phyloP scores from a whole-genome alignment of 2,113 vertebrate species.

The Gopherus flavomarginatus region DNA sequence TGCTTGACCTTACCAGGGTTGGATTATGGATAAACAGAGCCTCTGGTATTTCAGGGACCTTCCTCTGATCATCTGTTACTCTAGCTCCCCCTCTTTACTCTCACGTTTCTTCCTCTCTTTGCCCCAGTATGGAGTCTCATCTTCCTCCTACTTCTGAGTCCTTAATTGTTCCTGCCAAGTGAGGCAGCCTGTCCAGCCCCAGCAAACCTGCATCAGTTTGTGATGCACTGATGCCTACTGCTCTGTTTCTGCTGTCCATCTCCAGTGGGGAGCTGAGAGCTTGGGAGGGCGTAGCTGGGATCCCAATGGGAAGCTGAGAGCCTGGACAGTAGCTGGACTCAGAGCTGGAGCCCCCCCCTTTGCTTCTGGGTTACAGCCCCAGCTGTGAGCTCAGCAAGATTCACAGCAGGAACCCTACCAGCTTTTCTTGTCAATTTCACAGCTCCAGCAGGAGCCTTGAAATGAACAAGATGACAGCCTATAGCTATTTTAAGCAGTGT shows the following conservation, averaged over 20 bases:
- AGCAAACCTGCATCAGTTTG: background rate
- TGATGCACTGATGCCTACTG: background rate
- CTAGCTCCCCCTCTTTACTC: background rate
- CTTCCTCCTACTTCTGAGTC: background rate
- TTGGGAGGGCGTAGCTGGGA: too few relatives aligned
- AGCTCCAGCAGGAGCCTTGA: background rate
- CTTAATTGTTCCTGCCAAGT: background rate
- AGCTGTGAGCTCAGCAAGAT: background rate
- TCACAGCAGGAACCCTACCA: background rate
- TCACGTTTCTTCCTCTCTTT: accelerated
- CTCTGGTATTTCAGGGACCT: background rate
- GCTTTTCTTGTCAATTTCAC: background rate
- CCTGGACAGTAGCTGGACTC: too few relatives aligned
- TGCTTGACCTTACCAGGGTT: background rate
- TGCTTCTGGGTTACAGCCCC: too few relatives aligned
- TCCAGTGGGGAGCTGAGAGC: too few relatives aligned
- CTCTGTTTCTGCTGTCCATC: too few relatives aligned
- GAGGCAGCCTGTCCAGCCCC: background rate
- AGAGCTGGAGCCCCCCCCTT: too few relatives aligned
- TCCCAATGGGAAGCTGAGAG: background rate
- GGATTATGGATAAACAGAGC: background rate
- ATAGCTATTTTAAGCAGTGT: background rate
- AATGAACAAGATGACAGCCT: background rate
- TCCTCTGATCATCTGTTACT: background rate
- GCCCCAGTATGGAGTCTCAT: background rate